Percentiles rank a stretch among this genome's conserved stretches.
Evolutionary conservation across 2,797 vertebrate genomes (phyloP).

Genomic region (Perodicticus potto): DNA sequence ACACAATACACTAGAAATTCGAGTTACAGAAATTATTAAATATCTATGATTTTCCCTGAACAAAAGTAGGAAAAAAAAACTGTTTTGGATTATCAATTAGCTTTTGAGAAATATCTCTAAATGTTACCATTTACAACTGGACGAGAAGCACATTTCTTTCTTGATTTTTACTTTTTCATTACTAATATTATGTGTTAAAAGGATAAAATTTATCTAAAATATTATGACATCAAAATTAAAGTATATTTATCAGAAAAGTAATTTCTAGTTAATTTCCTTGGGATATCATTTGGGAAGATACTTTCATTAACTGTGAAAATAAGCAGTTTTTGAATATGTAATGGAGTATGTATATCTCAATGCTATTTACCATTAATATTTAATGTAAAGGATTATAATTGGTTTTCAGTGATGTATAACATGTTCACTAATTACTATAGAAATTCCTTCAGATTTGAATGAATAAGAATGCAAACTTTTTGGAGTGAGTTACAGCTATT

Average conservation of each 20-base stretch:
- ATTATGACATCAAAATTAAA: constrained; percentile 21
- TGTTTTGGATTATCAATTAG: neutral
- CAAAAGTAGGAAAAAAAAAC: neutral
- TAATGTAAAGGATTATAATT: constrained; percentile 26
- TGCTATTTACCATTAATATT: constrained; percentile 47
- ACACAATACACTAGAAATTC: neutral
- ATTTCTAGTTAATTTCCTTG: neutral
- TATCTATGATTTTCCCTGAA: neutral
- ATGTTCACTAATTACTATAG: neutral
- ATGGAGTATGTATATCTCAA: neutral
- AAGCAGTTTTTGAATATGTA: neutral
- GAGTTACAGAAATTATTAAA: neutral
- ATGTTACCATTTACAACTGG: neutral
- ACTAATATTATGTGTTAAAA: neutral
- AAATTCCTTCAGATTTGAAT: neutral
- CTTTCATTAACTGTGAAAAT: constrained; percentile 22
- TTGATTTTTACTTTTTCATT: neutral
- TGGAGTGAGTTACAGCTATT: neutral
- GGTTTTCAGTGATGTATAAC: neutral
- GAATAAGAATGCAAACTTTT: neutral
- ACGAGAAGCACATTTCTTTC: neutral
- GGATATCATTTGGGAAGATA: neutral
- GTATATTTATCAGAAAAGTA: neutral
- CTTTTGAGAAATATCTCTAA: neutral
- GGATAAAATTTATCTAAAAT: neutral